Evolutionary conservation across 1,140 invertebrate genomes (phyloP).

Genomic region (Drosophila lini): DNA sequence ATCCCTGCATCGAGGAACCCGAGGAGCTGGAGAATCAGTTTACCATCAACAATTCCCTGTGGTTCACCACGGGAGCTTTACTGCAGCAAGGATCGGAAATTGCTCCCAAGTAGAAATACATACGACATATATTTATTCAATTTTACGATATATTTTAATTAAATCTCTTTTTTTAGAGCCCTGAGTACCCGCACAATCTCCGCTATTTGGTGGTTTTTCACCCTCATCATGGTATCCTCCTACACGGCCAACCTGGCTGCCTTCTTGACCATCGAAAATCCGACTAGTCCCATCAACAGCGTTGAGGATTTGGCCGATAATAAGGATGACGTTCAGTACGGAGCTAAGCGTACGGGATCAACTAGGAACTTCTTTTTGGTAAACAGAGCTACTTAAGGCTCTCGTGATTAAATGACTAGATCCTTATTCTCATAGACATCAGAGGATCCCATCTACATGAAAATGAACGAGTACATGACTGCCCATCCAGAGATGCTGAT

Average conservation of each 20-base stretch:
- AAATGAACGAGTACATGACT: constrained; percentile 93
- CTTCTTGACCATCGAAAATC: constrained; percentile 95
- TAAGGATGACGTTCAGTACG: constrained; percentile 92
- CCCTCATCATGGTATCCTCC: constrained; percentile 97
- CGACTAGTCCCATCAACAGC: constrained; percentile 91
- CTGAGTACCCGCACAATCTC: constrained; percentile 92
- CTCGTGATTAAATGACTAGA: background rate
- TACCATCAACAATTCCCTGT: constrained; percentile 92
- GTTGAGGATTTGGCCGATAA: constrained; percentile 93
- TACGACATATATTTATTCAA: too few species aligned
- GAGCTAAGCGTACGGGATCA: constrained; percentile 92
- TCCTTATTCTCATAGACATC: constrained; percentile 85
- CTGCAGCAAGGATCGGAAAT: constrained; percentile 95
- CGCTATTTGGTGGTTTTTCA: constrained; percentile 97
- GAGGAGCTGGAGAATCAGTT: constrained; percentile 93
- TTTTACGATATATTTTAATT: background rate
- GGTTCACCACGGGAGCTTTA: constrained; percentile 92
- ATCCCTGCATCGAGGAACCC: constrained; percentile 91
- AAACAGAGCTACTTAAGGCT: background rate
- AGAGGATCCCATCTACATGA: constrained; percentile 89
- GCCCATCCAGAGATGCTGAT: constrained; percentile 89
- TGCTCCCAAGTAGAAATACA: constrained; percentile 88
- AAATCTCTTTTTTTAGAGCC: constrained; percentile 85
- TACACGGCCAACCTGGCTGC: constrained; percentile 99
- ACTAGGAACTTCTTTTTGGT: constrained; percentile 94